phyloP scores from a whole-genome alignment of 2,113 vertebrate species.

The Chaetura pelagica region DNA sequence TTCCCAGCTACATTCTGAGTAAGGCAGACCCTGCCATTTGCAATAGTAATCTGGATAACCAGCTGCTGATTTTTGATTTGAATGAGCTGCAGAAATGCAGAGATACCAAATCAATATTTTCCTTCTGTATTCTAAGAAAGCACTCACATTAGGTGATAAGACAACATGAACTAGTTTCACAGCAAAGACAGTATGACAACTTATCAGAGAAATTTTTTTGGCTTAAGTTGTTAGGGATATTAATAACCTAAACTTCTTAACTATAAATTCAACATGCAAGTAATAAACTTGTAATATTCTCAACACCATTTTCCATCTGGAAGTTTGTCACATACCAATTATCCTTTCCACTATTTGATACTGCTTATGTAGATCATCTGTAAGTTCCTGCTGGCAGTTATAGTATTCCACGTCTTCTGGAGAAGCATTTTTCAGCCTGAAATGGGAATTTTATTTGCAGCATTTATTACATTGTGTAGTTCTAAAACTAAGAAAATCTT shows the following conservation, averaged over 20 bases:
- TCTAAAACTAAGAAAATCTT: background rate
- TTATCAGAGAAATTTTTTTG: background rate
- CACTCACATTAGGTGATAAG: background rate
- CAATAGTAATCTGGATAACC: constrained; percentile 97
- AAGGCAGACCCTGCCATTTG: constrained; percentile 96
- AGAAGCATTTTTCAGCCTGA: constrained; percentile 93
- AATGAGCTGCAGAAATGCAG: constrained; percentile 86
- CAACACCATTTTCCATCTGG: background rate
- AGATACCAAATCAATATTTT: background rate
- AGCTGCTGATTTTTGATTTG: constrained; percentile 95
- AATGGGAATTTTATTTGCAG: constrained; percentile 15
- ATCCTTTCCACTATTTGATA: constrained; percentile 98
- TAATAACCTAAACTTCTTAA: constrained; percentile 5
- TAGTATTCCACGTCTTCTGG: constrained; percentile 99
- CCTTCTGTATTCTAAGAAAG: constrained; percentile 13
- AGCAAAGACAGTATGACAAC: background rate
- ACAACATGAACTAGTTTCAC: constrained; percentile 13
- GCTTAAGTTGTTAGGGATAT: background rate
- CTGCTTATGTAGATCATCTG: constrained; percentile 95
- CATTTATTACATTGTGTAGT: background rate
- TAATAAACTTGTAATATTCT: background rate
- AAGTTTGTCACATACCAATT: constrained; percentile 83
- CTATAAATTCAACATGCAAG: constrained; percentile 2
- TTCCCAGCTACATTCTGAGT: constrained; percentile 98
- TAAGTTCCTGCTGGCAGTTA: constrained; percentile 96